These are phyloP conservation scores for Globodera rostochiensis DNA, from an alignment of 1,140 invertebrate genomes.

Conservation along the genomic window DNA sequence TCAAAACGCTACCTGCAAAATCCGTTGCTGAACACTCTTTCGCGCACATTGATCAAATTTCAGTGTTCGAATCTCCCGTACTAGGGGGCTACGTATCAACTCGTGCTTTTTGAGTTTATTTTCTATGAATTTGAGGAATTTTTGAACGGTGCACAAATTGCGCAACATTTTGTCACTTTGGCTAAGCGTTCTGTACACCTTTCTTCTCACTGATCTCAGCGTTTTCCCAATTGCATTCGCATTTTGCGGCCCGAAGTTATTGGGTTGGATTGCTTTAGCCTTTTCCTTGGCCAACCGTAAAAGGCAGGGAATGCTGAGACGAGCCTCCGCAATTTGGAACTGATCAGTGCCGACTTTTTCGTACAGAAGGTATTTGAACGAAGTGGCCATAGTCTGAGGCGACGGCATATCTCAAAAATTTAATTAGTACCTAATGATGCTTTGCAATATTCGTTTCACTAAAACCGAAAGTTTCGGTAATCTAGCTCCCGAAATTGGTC, in stretches of 20 bases:
- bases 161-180: background rate
- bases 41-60: background rate
- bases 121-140: background rate
- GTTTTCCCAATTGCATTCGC: background rate
- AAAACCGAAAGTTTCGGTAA: too few species aligned
- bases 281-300: background rate
- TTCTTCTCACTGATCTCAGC: background rate
- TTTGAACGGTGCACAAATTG: background rate
- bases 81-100: background rate
- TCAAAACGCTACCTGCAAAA: background rate
- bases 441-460: too few species aligned
- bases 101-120: background rate
- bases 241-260: background rate
- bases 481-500: too few species aligned
- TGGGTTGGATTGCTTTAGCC: background rate
- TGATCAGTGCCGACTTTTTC: background rate
- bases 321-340: background rate
- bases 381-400: background rate
- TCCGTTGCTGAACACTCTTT: background rate
- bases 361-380: background rate
- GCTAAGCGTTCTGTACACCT: background rate
- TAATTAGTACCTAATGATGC: too few species aligned
- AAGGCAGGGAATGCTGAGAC: background rate
- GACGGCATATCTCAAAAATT: background rate
- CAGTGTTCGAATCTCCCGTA: background rate